Conservation (phyloP, 2,113 vertebrate genomes). For the Balaeniceps rex region DNA sequence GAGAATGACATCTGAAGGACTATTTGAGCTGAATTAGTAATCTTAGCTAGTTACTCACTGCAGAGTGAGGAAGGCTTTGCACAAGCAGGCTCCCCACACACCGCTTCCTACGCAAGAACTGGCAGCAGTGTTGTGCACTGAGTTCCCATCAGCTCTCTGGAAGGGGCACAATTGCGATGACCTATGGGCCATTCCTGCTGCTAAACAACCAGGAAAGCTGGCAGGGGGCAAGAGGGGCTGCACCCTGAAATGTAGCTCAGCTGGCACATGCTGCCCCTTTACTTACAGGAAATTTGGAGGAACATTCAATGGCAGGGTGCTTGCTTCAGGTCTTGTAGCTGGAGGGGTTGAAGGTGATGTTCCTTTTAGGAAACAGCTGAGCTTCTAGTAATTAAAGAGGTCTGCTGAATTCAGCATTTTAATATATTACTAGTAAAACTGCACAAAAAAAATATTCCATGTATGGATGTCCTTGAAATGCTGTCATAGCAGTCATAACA, state of each 20-base stretch:
- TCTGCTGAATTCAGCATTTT: neutral
- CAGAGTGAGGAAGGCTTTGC: neutral
- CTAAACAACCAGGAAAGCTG: neutral
- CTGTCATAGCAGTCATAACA: neutral
- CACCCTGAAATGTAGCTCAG: neutral
- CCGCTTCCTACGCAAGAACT: neutral
- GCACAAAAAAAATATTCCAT: neutral
- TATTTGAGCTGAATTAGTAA: neutral
- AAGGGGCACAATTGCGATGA: accelerated
- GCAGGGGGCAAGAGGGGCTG: neutral
- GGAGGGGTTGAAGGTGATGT: neutral
- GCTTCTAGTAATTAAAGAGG: neutral
- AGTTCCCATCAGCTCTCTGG: neutral
- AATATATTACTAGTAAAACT: neutral
- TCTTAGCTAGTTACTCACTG: neutral
- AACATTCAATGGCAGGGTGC: neutral
- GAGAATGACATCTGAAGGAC: neutral
- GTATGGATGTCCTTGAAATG: neutral
- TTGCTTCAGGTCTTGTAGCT: neutral
- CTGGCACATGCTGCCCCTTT: neutral
- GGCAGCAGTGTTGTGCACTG: neutral
- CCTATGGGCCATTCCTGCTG: neutral
- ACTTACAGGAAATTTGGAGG: neutral
- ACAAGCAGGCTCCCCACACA: neutral
- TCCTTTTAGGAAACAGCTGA: neutral